phyloP scores from a whole-genome alignment of 2,888 invertebrate species.

The Shargacucullia verbasci region DNA sequence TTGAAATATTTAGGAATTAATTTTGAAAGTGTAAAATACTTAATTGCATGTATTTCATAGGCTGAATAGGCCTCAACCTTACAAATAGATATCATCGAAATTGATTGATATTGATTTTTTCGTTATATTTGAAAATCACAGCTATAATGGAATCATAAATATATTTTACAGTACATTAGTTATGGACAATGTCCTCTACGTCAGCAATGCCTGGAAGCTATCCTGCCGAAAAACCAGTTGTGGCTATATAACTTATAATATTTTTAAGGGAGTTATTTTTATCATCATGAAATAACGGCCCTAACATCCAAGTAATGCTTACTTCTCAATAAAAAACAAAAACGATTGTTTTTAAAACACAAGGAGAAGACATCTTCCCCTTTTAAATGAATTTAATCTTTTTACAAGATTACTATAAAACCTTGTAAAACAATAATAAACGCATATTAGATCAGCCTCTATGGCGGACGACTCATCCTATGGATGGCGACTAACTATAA shows the following conservation, averaged over 20 bases:
- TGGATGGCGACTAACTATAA: slow-evolving; percentile 29
- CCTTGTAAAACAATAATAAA: slow-evolving; percentile 38
- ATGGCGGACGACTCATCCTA: slow-evolving; percentile 45
- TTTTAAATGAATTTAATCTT: slow-evolving; percentile 51
- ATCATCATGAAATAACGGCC: background rate
- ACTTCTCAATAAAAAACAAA: slow-evolving; percentile 32
- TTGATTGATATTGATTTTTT: slow-evolving; percentile 14
- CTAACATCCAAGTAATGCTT: slow-evolving; percentile 33
- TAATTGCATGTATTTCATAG: background rate
- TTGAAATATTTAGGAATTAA: slow-evolving; percentile 1
- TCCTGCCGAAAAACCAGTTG: background rate
- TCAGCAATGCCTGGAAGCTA: slow-evolving; percentile 30
- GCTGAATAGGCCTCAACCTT: slow-evolving; percentile 3
- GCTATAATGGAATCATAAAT: slow-evolving; percentile 50
- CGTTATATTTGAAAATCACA: slow-evolving; percentile 55
- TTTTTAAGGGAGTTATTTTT: too few species aligned
- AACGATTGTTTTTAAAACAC: slow-evolving; percentile 22
- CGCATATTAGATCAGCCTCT: slow-evolving; percentile 38
- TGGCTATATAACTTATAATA: too few species aligned
- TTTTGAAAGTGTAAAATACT: too few species aligned
- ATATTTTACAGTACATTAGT: slow-evolving; percentile 19
- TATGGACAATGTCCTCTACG: slow-evolving; percentile 26
- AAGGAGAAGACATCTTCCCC: slow-evolving; percentile 37
- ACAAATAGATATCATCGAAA: slow-evolving; percentile 9
- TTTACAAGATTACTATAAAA: slow-evolving; percentile 52